Evolutionary conservation across 2,888 invertebrate genomes (phyloP).

Genomic region (Drosophila neutralis): DNA sequence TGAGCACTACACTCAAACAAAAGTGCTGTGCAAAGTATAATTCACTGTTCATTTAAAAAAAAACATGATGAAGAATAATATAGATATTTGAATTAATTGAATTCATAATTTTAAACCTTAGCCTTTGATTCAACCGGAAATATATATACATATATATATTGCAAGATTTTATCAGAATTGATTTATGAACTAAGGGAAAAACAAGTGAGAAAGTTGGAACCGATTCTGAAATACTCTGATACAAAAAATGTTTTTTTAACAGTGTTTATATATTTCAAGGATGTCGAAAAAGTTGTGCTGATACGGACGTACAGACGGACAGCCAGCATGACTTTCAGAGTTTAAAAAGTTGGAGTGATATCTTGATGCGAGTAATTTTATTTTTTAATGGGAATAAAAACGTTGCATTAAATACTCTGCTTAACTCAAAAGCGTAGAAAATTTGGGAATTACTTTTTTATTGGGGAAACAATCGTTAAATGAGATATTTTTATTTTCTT

Average conservation of each 20-base stretch:
- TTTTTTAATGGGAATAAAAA: background rate
- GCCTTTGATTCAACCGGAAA: too few species aligned
- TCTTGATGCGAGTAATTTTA: background rate
- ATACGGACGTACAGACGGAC: background rate
- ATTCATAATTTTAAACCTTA: too few species aligned
- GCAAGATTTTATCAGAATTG: background rate
- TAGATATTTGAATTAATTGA: too few species aligned
- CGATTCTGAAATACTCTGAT: background rate
- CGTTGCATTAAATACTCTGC: background rate
- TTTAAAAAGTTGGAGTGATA: too few species aligned
- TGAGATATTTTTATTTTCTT: background rate
- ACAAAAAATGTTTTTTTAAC: background rate
- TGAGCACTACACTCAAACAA: constrained; percentile 3
- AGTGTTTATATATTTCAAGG: background rate
- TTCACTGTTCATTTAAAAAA: background rate
- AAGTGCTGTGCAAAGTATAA: background rate
- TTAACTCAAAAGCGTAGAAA: background rate
- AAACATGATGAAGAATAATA: too few species aligned
- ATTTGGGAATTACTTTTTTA: background rate
- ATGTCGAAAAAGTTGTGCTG: background rate
- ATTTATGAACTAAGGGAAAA: background rate
- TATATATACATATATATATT: background rate
- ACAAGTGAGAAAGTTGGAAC: background rate
- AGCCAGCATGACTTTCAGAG: background rate
- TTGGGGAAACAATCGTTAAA: background rate